Conservation (phyloP, 1,140 invertebrate species). For the Philotrypesis tridentata region DNA sequence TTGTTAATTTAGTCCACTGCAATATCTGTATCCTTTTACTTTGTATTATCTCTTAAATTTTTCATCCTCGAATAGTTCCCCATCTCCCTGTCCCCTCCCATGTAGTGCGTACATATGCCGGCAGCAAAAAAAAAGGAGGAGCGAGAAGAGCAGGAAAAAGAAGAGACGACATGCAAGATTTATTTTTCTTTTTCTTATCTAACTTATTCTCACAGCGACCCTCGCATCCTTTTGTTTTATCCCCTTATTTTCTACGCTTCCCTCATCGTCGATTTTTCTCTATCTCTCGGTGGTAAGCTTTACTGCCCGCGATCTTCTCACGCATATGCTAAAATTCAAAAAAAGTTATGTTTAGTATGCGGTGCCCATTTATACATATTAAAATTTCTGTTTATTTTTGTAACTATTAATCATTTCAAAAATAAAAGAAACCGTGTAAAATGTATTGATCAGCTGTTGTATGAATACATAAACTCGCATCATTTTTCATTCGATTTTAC, state of each 20-base stretch:
- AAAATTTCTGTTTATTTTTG: neutral
- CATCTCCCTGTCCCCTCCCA: no score
- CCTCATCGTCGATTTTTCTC: neutral
- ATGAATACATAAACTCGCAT: neutral
- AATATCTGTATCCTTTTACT: neutral
- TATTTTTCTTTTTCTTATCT: constrained; percentile 9
- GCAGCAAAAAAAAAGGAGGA: neutral
- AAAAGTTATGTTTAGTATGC: neutral
- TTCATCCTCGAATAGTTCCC: neutral
- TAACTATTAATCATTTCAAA: neutral
- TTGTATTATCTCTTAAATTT: neutral
- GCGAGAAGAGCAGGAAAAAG: neutral
- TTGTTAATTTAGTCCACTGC: neutral
- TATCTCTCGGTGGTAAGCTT: neutral
- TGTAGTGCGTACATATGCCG: neutral
- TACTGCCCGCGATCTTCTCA: neutral
- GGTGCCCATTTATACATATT: neutral
- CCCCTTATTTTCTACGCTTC: constrained; percentile 1
- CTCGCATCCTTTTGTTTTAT: constrained; percentile 7
- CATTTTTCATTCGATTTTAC: neutral
- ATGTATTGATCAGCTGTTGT: no score
- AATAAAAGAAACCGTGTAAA: no score
- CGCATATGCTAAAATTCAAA: neutral
- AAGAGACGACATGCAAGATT: constrained; percentile 2
- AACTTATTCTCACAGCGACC: neutral